A percentile compares a stretch with the other conserved stretches of the same genome.
phyloP scores from a whole-genome alignment of 1,140 invertebrate species.

The Procambarus clarkii region DNA sequence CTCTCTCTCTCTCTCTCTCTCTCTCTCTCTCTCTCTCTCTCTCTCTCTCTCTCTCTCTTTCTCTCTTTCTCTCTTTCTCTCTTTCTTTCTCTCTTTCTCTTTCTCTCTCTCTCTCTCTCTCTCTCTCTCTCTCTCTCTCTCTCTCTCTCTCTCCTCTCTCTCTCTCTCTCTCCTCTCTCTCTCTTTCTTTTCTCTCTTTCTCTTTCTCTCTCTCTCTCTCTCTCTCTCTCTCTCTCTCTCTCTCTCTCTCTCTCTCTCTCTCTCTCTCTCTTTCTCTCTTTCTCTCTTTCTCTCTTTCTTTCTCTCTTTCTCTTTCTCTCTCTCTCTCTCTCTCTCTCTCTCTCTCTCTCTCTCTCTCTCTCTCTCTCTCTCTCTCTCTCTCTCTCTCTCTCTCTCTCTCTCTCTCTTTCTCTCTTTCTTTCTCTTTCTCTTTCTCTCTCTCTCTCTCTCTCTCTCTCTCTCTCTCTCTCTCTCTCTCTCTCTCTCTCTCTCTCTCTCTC shows the following conservation, averaged over 20 bases:
- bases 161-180: slow-evolving; percentile 18
- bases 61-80: slow-evolving; percentile 15
- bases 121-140: slow-evolving; percentile 27
- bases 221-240: slow-evolving; percentile 28
- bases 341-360: slow-evolving; percentile 28
- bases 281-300: slow-evolving; percentile 11
- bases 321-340: slow-evolving; percentile 17
- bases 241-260: background rate
- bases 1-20: background rate
- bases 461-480: too few relatives aligned
- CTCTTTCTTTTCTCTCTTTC: too few relatives aligned
- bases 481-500: background rate
- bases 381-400: slow-evolving; percentile 19
- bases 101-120: slow-evolving; percentile 28
- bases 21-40: slow-evolving; percentile 29
- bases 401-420: background rate
- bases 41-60: background rate
- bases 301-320: background rate
- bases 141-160: background rate
- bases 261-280: background rate
- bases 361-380: slow-evolving; percentile 28
- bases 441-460: too few relatives aligned
- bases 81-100: slow-evolving; percentile 29
- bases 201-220: slow-evolving; percentile 18
- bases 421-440: too few relatives aligned